A percentile compares a stretch with the other conserved stretches of the same genome.
Evolutionary conservation across 2,888 invertebrate species (phyloP).

Genomic region (Athalia rosae): DNA sequence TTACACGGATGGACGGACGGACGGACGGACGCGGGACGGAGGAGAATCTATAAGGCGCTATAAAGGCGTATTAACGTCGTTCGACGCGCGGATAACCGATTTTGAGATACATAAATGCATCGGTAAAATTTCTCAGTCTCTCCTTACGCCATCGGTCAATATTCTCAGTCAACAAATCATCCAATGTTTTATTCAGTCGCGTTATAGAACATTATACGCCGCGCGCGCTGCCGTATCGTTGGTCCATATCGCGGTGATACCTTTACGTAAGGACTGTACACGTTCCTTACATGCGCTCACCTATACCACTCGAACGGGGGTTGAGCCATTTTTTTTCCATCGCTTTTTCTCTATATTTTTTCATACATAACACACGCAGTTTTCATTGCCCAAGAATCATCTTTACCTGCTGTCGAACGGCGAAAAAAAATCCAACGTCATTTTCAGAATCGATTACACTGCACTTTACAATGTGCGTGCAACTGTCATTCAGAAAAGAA

Average conservation of each 20-base stretch:
- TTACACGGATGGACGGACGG: conserved; percentile 1
- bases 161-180: conserved; percentile 42
- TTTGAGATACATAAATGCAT: conserved; percentile 69
- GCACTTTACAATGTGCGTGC: no score
- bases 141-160: conserved; percentile 46
- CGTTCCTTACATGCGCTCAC: background rate
- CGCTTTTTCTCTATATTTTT: conserved; percentile 14
- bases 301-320: background rate
- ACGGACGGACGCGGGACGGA: conserved; percentile 22
- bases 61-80: conserved; percentile 30
- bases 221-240: conserved; percentile 57
- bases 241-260: conserved; percentile 53
- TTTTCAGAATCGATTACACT: no score
- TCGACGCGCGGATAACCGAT: conserved; percentile 36
- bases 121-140: conserved; percentile 53
- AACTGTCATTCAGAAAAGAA: no score
- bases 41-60: conserved; percentile 59
- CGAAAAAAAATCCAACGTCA: background rate
- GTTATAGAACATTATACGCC: conserved; percentile 66
- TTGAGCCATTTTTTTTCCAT: conserved; percentile 23
- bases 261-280: conserved; percentile 63
- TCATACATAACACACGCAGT: no score
- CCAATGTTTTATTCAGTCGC: conserved; percentile 44
- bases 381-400: conserved; percentile 15
- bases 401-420: background rate